Percentiles rank a stretch among this genome's conserved stretches.
Conservation (phyloP, 2,888 invertebrate species). For the Lottia scabra region DNA sequence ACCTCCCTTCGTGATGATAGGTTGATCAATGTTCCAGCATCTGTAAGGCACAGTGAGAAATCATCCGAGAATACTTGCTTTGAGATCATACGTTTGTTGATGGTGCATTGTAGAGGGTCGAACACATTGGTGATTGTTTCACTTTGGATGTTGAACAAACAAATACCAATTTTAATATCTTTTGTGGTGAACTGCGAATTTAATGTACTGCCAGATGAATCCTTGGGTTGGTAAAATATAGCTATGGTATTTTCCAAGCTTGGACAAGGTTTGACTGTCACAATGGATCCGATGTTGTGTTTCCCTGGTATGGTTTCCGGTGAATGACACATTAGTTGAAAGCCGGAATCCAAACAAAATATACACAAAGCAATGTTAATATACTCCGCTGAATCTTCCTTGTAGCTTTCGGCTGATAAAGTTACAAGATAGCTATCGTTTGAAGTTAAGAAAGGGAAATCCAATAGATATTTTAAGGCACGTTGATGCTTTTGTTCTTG, state of each 20-base stretch:
- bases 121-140: slow-evolving; percentile 56
- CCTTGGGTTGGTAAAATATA: slow-evolving; percentile 49
- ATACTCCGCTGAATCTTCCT: slow-evolving; percentile 43
- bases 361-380: slow-evolving; percentile 59
- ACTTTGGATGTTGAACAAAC: slow-evolving; percentile 56
- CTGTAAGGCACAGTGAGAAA: slow-evolving; percentile 51
- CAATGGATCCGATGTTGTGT: slow-evolving; percentile 56
- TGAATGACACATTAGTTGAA: slow-evolving; percentile 51
- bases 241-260: slow-evolving; percentile 44
- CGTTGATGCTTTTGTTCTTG: slow-evolving; percentile 45
- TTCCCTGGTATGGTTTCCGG: slow-evolving; percentile 54
- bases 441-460: slow-evolving; percentile 58
- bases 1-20: not conserved
- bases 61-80: slow-evolving; percentile 54
- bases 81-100: slow-evolving; percentile 27
- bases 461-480: slow-evolving; percentile 48
- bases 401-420: slow-evolving; percentile 58
- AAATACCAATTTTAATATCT: slow-evolving; percentile 41
- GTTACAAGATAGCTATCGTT: slow-evolving; percentile 61
- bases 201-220: slow-evolving; percentile 17
- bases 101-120: slow-evolving; percentile 55
- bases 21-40: not conserved
- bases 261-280: slow-evolving; percentile 51
- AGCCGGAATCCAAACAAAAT: slow-evolving; percentile 49
- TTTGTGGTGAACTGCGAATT: not conserved